Percentiles rank a stretch among this genome's conserved stretches.
Evolutionary conservation across 2,888 invertebrate species (phyloP).

Genomic region (Neoitamus cyanurus): DNA sequence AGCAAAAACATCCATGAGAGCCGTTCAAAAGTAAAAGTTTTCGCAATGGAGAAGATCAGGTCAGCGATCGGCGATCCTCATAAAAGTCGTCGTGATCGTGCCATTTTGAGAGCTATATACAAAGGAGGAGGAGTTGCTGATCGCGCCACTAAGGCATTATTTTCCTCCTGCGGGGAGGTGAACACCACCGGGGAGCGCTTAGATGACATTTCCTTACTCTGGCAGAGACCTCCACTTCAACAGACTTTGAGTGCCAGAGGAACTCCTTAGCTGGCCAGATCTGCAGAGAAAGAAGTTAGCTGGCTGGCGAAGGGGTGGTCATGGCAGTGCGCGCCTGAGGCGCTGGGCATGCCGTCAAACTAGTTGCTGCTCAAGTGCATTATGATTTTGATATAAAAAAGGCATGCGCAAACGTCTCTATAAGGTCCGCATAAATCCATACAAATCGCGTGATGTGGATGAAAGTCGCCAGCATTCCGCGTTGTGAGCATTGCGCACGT

Average conservation of each 20-base stretch:
- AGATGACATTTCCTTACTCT: slow-evolving; percentile 2
- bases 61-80: not conserved
- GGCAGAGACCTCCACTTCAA: slow-evolving; percentile 11
- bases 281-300: not conserved
- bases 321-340: not conserved
- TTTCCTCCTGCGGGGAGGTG: not conserved
- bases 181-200: not conserved
- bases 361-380: slow-evolving; percentile 13
- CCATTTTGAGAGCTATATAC: not conserved
- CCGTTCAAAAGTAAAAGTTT: slow-evolving; percentile 20
- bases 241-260: not conserved
- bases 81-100: slow-evolving; percentile 12
- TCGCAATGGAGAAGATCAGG: not conserved
- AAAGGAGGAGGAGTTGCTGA: not conserved
- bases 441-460: slow-evolving; percentile 11
- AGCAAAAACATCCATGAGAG: not conserved
- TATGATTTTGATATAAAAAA: slow-evolving; percentile 21
- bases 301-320: not conserved
- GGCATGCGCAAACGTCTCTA: not conserved
- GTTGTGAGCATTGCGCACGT: not conserved
- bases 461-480: slow-evolving; percentile 18
- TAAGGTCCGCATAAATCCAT: slow-evolving; percentile 29
- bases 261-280: not conserved
- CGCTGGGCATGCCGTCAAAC: slow-evolving; percentile 14
- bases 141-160: not conserved